These are phyloP conservation scores for Brachyhypopomus occidentalis DNA, from an alignment of 2,113 vertebrate genomes.

Conservation along the genomic window DNA sequence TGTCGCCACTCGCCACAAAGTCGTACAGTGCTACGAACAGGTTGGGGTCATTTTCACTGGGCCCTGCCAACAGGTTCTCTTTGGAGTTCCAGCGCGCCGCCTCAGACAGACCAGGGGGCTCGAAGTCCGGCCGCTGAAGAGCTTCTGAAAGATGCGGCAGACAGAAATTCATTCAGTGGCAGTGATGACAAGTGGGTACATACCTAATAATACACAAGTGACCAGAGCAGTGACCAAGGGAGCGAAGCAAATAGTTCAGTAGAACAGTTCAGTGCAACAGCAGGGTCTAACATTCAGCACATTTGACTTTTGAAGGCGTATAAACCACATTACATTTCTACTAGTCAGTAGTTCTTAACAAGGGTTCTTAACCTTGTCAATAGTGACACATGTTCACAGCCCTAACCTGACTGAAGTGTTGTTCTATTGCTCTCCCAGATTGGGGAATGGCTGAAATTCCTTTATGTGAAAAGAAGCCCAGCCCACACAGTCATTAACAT, in stretches of 20 bases:
- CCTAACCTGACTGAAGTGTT: not conserved
- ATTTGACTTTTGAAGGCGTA: no score
- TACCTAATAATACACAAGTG: not conserved
- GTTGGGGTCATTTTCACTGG: slow-evolving; percentile 97
- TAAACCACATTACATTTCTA: no score
- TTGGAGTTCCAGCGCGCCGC: slow-evolving; percentile 99
- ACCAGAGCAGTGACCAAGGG: no score
- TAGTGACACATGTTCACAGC: not conserved
- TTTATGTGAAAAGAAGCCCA: not conserved
- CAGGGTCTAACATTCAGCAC: no score
- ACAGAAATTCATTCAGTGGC: not conserved
- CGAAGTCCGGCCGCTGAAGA: slow-evolving; percentile 95
- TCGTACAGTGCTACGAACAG: slow-evolving; percentile 99
- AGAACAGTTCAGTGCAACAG: no score
- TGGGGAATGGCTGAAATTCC: not conserved
- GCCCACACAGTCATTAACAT: not conserved
- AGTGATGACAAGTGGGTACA: not conserved
- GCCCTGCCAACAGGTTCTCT: slow-evolving; percentile 94
- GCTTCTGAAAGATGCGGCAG: slow-evolving; percentile 76
- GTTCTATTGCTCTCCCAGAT: not conserved
- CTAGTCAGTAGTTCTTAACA: not conserved
- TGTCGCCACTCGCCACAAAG: slow-evolving; percentile 97
- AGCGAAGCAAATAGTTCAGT: no score
- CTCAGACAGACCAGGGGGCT: slow-evolving; percentile 90
- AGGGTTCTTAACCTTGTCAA: not conserved